These are phyloP conservation scores for Pangasius krempfi DNA, from an alignment of 2,797 vertebrate species.

Conservation along the genomic window DNA sequence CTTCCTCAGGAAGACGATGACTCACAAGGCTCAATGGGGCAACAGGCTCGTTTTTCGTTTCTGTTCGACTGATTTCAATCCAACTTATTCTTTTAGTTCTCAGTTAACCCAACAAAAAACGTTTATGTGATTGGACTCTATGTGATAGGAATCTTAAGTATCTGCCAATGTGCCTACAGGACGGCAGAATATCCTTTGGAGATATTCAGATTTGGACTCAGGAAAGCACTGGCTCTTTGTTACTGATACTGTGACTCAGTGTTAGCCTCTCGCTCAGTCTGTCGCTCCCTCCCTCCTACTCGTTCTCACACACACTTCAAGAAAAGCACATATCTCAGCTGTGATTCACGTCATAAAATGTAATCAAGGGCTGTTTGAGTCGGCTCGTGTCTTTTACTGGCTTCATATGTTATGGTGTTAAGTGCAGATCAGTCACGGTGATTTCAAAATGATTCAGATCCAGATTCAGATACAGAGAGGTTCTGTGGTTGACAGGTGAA, in stretches of 20 bases:
- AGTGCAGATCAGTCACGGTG: not conserved
- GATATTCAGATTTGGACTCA: constrained; percentile 31
- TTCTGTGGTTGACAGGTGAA: not conserved
- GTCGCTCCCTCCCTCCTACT: not conserved
- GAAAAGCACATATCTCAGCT: constrained; percentile 67
- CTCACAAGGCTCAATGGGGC: constrained; percentile 41
- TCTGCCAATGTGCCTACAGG: constrained; percentile 35
- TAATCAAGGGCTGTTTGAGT: constrained; percentile 69
- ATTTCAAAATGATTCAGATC: not conserved
- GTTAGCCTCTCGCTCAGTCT: constrained; percentile 40
- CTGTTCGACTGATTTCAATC: not conserved
- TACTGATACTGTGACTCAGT: constrained; percentile 33
- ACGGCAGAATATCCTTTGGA: constrained; percentile 19
- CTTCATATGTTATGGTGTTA: constrained; percentile 11
- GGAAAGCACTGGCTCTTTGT: constrained; percentile 43
- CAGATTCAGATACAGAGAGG: not conserved
- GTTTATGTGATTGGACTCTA: not conserved
- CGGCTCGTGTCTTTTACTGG: constrained; percentile 65
- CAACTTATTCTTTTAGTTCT: constrained; percentile 13
- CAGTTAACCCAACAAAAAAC: not conserved
- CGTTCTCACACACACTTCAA: constrained; percentile 19
- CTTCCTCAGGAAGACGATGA: constrained; percentile 60
- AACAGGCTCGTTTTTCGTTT: constrained; percentile 4
- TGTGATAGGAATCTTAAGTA: constrained; percentile 29
- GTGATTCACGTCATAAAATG: constrained; percentile 70